Base-by-base conservation (phyloP, 2,113 vertebrate species). In the Equus przewalskii region DNA sequence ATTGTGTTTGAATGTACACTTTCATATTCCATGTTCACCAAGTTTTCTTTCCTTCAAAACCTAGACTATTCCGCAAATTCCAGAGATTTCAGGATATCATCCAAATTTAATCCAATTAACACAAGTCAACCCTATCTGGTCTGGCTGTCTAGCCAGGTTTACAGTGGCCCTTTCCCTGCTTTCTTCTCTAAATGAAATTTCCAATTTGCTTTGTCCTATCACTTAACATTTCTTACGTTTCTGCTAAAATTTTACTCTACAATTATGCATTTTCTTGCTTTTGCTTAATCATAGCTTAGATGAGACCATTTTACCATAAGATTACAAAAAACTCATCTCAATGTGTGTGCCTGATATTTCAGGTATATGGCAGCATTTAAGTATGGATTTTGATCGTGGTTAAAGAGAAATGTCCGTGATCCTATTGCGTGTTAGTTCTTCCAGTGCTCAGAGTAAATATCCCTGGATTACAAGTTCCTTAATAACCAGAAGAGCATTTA, bases 1-100 rank as follows among this genome's bases (percentile, higher is more conserved):
- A n/a, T 30, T 64, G 4, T 19, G 22, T 75, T 93, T 95, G 62
- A 91, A 56, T 12, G 58, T 13, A 90, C 0, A 46, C 7, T 1
- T 78, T 79, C 16, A 84, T 80, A 86, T 70, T 91, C 28, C 51
- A 46, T 46, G 73, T 28, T 30, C 49, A 91, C 28, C 56, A 85
- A 64, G 46, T 64, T 84, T 51, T 49, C 33, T 78, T 36, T 94
- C 14, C 54, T 96, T 46, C 75, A 62, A 95, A 93, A 91, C 36
- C 13, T 9, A 58, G 92, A 69, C 41, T 58, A 46, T 56, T 87
- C 11, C 91, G 41, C 10, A 93, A 49, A 67, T 56, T 41, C 11
- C 26, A 79, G 21, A 82, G 16, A 92, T 33, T 58, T 86, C 69
- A 96, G 24, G 2, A 58, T 89, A 44, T 19, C 19, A 36, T 81